Conservation (phyloP, 2,797 vertebrate genomes). For the Nasua narica region DNA sequence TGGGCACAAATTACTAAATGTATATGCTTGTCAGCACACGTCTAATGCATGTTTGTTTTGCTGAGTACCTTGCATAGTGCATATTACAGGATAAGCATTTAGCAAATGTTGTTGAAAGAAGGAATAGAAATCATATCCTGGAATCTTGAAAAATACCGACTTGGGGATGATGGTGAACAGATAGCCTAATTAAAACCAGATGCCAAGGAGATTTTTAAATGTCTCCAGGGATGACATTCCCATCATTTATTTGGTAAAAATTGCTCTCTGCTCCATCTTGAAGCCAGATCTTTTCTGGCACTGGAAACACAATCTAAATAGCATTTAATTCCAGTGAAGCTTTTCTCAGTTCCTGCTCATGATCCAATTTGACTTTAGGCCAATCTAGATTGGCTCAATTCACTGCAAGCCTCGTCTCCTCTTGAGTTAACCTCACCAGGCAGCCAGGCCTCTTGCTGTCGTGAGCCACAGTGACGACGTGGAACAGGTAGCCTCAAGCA, state of each 20-base stretch:
- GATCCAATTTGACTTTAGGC: conserved; percentile 47
- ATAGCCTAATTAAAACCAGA: conserved; percentile 57
- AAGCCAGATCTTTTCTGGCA: conserved; percentile 67
- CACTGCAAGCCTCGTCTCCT: not conserved
- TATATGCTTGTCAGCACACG: accelerated
- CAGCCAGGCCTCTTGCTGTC: not conserved
- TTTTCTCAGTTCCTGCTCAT: conserved; percentile 19
- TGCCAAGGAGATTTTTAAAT: conserved; percentile 47
- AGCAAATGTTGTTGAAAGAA: conserved; percentile 4
- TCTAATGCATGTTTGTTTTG: not conserved
- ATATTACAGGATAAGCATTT: not conserved
- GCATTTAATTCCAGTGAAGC: conserved; percentile 42
- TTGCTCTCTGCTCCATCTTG: not conserved
- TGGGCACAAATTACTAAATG: accelerated
- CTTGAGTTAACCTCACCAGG: not conserved
- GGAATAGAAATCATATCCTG: conserved; percentile 25
- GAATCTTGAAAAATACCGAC: conserved; percentile 32
- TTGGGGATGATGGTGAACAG: conserved; percentile 49
- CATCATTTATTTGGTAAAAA: conserved; percentile 48
- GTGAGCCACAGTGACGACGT: accelerated
- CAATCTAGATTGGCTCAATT: not conserved
- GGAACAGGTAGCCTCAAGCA: accelerated
- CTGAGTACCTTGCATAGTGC: not conserved
- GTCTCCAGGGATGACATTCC: conserved; percentile 47
- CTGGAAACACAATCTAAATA: not conserved